Evolutionary conservation across 2,113 vertebrate species (phyloP), one percentile per base, ranked within the genome.

Genomic region (Aix galericulata): DNA sequence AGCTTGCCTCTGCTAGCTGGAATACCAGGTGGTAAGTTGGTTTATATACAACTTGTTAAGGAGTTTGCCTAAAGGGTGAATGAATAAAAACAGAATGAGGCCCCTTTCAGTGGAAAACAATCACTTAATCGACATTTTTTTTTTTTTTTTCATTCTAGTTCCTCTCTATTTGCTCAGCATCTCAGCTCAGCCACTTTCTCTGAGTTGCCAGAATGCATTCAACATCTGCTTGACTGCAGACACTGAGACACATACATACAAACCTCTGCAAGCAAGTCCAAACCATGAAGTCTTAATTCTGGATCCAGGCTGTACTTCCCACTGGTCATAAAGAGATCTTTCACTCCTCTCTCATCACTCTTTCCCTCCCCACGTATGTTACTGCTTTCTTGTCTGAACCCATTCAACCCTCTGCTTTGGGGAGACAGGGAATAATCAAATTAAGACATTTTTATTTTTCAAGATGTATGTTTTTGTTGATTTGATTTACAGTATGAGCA

Each of bases 191-290:
- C 5, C 18, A 21, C 13, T 81, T 88, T 46, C 64, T 71, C 68
- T 11, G 18, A 46, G 29, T 59, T 92, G 81, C 42, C 56, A 86
- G 60, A 25, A 27, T 29, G 1, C 4, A 3, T 42, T 88, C 64
- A 60, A 2, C 21, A 20, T n/a, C 13, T 55, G 13, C 29, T 74
- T 1, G 4, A 23, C 40, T 74, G 52, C 58, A 88, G 63, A 82
- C 32, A 86, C 25, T 0, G 5, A 88, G 67, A 85, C 0, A 0
- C 44, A 48, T 29, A 73, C 29, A 80, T 26, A 76, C 29, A 80
- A 68, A 56, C 42, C 26, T 26, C 46, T 55, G 50, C 53, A 81
- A 74, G 92, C 60, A 82, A 89, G 73, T 88, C 44, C 50, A 92
- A 77, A 48, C 53, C 56, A 63, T 0, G 8, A 22, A 84, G 58